Conservation (phyloP, 2,888 invertebrate species). For the Carpatolechia fugitivella region DNA sequence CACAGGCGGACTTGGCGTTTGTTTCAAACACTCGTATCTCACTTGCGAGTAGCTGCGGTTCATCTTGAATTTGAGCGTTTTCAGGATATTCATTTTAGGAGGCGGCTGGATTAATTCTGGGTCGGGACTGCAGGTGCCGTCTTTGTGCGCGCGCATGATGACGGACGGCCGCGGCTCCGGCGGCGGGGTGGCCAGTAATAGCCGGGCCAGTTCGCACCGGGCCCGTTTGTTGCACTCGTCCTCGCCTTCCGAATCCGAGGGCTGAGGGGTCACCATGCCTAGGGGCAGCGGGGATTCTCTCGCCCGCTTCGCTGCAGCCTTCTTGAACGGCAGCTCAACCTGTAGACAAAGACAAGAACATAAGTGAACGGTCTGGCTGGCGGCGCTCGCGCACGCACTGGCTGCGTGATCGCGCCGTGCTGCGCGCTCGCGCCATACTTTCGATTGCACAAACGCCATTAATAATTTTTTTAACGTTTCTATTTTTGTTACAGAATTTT, state of each 20-base stretch:
- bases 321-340: constrained; percentile 68
- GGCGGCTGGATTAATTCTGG: constrained; percentile 60
- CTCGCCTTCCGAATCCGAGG: constrained; percentile 91
- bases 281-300: constrained; percentile 55
- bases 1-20: constrained; percentile 30
- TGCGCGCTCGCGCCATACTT: constrained; percentile 52
- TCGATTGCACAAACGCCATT: constrained; percentile 59
- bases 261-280: constrained; percentile 87
- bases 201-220: constrained; percentile 75
- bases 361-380: constrained; percentile 64
- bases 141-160: constrained; percentile 91
- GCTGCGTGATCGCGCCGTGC: constrained; percentile 59
- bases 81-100: constrained; percentile 80
- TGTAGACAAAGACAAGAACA: constrained; percentile 65
- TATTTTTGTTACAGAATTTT: constrained; percentile 11
- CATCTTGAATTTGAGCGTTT: constrained; percentile 86
- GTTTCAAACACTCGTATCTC: constrained; percentile 73
- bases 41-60: constrained; percentile 81
- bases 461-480: constrained; percentile 16
- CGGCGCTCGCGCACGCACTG: constrained; percentile 56
- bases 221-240: constrained; percentile 70
- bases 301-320: constrained; percentile 59
- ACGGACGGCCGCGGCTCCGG: constrained; percentile 83
- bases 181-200: constrained; percentile 78
- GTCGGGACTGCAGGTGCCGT: constrained; percentile 85